Evolutionary conservation across 2,113 vertebrate species (phyloP).

Genomic region (Podarcis muralis): DNA sequence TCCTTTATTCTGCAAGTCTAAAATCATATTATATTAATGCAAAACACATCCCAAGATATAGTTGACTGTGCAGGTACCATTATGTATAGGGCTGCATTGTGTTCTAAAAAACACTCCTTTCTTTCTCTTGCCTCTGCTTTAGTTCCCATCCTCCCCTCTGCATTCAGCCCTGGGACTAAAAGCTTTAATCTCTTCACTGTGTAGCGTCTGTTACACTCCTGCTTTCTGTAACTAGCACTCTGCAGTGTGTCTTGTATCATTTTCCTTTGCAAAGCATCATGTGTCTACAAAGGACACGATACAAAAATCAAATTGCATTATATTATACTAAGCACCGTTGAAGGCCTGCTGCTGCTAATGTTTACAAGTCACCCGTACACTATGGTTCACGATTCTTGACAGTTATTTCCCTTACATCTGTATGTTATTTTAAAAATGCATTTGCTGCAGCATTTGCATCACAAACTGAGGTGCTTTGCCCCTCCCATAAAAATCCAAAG

Average conservation of each 20-base stretch:
- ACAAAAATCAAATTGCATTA: not conserved
- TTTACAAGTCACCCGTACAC: constrained; percentile 49
- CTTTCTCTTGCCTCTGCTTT: rapidly evolving
- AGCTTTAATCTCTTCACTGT: constrained; percentile 39
- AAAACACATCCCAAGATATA: rapidly evolving
- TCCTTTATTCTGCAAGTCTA: not conserved
- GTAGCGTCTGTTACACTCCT: constrained; percentile 1
- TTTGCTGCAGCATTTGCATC: constrained; percentile 30
- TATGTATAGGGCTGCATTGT: not conserved
- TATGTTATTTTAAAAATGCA: not conserved
- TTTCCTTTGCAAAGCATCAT: constrained; percentile 2
- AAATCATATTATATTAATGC: not conserved
- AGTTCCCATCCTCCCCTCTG: not conserved
- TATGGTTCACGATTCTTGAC: constrained; percentile 29
- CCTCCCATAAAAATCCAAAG: not conserved
- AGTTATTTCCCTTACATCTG: constrained; percentile 54
- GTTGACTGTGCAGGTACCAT: not conserved
- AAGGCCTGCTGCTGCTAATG: not conserved
- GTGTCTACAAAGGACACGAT: constrained; percentile 23
- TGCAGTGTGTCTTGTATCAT: not conserved
- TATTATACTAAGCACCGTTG: constrained; percentile 19
- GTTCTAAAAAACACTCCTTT: not conserved
- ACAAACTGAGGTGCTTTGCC: not conserved
- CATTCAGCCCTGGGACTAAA: rapidly evolving
- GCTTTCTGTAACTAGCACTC: constrained; percentile 16